Percentiles rank a stretch among this genome's conserved stretches.
These are phyloP conservation scores for Himalopsyche anomala DNA, from an alignment of 2,888 invertebrate genomes.

Conservation along the genomic window DNA sequence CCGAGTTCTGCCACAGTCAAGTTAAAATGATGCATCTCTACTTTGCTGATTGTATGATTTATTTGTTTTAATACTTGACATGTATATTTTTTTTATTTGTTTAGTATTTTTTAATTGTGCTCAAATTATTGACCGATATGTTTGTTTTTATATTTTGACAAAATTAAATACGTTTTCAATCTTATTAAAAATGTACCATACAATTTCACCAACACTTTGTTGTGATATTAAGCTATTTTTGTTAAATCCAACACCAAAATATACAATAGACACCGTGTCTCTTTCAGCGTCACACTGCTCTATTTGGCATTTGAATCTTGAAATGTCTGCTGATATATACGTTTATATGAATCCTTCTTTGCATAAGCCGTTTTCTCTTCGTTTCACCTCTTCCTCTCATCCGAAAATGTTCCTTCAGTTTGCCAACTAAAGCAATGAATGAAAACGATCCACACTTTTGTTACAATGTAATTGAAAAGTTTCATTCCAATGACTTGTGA, in stretches of 20 bases:
- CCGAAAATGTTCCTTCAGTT: constrained; percentile 31
- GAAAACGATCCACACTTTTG: constrained; percentile 28
- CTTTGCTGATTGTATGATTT: no score
- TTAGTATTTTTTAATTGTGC: no score
- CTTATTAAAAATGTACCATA: no score
- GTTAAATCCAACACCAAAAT: not conserved
- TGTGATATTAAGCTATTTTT: not conserved
- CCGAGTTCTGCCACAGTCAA: no score
- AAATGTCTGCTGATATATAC: constrained; percentile 30
- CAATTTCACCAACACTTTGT: no score
- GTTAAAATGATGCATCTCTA: no score
- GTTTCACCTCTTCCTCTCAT: constrained; percentile 8
- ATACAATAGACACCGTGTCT: not conserved
- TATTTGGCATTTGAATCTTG: constrained; percentile 26
- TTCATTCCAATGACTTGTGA: constrained; percentile 52
- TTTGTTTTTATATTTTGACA: no score
- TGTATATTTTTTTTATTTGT: no score
- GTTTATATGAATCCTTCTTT: constrained; percentile 26
- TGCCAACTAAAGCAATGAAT: constrained; percentile 6
- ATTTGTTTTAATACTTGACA: no score
- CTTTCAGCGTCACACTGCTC: not conserved
- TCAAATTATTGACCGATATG: no score
- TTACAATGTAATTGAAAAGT: constrained; percentile 54
- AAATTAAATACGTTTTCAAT: no score
- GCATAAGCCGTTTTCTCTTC: constrained; percentile 27